These are phyloP conservation scores for Myathropa florea DNA, from an alignment of 2,888 invertebrate species.

Conservation along the genomic window DNA sequence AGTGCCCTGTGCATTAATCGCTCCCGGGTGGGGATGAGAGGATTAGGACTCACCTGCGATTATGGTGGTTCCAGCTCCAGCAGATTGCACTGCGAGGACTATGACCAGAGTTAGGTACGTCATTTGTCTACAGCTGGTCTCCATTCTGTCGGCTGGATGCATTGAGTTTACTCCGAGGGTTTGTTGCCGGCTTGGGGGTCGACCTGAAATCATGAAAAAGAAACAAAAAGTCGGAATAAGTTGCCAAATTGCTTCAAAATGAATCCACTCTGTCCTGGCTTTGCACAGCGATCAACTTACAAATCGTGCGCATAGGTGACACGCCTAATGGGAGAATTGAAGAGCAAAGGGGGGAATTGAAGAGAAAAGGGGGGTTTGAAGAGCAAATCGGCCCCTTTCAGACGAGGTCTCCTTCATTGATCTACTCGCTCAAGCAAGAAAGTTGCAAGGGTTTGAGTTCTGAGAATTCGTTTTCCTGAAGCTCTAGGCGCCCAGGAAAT, in stretches of 20 bases:
- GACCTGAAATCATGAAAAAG: conserved; percentile 42
- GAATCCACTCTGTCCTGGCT: no score
- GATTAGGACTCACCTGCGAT: conserved; percentile 59
- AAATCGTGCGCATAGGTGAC: no score
- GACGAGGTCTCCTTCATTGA: no score
- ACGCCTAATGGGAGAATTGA: no score
- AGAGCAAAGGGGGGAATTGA: no score
- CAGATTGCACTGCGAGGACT: conserved; percentile 9
- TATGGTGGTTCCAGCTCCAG: conserved; percentile 52
- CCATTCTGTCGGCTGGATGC: conserved; percentile 15
- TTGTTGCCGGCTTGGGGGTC: conserved; percentile 12
- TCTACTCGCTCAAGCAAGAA: no score
- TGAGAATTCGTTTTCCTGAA: no score
- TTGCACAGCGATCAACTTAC: no score
- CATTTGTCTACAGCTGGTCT: conserved; percentile 36
- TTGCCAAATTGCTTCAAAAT: neutral
- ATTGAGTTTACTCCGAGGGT: conserved; percentile 47
- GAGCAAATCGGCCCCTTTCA: no score
- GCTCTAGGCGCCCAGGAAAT: no score
- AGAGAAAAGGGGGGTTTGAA: no score
- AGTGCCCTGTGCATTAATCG: conserved; percentile 17
- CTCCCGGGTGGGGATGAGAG: conserved; percentile 7
- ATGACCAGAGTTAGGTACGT: conserved; percentile 41
- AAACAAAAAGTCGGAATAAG: neutral
- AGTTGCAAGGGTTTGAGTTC: no score